Conservation (phyloP, 37 sponge, comb jelly and placozoan species). For the Halisarca cf. caerulea region DNA sequence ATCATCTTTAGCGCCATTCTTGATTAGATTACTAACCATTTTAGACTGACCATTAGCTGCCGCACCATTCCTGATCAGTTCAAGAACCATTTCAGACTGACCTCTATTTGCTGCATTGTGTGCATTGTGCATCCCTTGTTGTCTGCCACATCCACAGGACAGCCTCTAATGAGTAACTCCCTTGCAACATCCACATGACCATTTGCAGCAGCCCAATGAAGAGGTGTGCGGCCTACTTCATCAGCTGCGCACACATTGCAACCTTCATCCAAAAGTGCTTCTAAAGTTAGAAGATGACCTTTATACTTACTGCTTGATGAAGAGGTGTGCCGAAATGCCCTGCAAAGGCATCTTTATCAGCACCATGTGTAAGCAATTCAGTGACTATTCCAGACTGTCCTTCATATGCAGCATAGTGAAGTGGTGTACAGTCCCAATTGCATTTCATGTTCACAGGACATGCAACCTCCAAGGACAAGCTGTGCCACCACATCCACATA, state of each 20-base stretch:
- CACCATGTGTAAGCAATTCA: neutral
- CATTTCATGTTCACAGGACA: no score
- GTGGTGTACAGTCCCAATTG: neutral
- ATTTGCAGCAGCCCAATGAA: neutral
- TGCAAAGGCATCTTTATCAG: neutral
- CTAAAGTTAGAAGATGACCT: neutral
- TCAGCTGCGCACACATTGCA: neutral
- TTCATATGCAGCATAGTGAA: conserved; percentile 2
- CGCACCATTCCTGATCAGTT: neutral
- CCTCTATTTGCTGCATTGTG: neutral
- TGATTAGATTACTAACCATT: no score
- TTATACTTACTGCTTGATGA: conserved; percentile 2
- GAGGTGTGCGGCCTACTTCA: neutral
- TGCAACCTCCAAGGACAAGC: no score
- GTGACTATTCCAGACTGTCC: neutral
- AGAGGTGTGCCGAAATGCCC: conserved; percentile 2
- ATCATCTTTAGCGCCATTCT: no score
- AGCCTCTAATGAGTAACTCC: neutral
- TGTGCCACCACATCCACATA: no score
- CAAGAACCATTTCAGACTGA: neutral
- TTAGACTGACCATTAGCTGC: no score
- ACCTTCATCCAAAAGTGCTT: conserved; percentile 10
- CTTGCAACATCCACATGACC: neutral
- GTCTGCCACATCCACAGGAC: neutral
- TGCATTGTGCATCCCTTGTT: neutral